A percentile compares a stretch with the other conserved stretches of the same genome.
phyloP scores from a whole-genome alignment of 2,113 vertebrate genomes.

The Platysteira castanea region DNA sequence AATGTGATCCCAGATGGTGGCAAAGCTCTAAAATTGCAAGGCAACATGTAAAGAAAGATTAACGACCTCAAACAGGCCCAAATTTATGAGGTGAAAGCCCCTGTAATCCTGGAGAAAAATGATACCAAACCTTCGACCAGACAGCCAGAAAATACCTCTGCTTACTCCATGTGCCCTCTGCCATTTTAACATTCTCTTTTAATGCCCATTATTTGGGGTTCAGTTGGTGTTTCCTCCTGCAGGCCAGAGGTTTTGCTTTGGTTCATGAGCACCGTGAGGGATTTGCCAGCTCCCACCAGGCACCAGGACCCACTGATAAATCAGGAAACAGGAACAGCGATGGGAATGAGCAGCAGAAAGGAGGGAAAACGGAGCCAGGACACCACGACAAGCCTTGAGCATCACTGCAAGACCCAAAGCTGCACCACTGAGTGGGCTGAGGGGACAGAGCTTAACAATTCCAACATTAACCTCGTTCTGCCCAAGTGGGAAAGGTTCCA shows the following conservation, averaged over 20 bases:
- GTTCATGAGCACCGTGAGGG: not conserved
- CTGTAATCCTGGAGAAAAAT: conserved; percentile 69
- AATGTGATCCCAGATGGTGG: conserved; percentile 69
- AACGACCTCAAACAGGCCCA: conserved; percentile 65
- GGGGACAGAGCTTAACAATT: not conserved
- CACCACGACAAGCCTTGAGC: fast-evolving
- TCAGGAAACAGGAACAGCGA: not conserved
- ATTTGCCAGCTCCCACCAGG: not conserved
- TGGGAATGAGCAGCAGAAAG: not conserved
- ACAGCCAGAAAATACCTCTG: conserved; percentile 67
- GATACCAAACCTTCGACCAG: conserved; percentile 60
- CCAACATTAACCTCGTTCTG: not conserved
- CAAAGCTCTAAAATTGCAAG: conserved; percentile 66
- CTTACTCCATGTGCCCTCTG: conserved; percentile 51
- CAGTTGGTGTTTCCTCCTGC: not conserved
- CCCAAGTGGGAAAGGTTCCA: fast-evolving
- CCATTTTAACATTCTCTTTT: conserved; percentile 30
- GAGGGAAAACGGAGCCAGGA: not conserved
- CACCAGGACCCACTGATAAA: not conserved
- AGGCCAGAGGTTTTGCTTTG: not conserved
- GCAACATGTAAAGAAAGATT: conserved; percentile 71
- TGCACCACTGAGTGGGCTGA: not conserved
- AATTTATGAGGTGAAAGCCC: conserved; percentile 72
- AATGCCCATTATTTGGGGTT: not conserved
- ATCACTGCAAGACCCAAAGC: not conserved